These are phyloP conservation scores for Tenthredo amoena DNA, from an alignment of 2,888 invertebrate species.

Conservation along the genomic window DNA sequence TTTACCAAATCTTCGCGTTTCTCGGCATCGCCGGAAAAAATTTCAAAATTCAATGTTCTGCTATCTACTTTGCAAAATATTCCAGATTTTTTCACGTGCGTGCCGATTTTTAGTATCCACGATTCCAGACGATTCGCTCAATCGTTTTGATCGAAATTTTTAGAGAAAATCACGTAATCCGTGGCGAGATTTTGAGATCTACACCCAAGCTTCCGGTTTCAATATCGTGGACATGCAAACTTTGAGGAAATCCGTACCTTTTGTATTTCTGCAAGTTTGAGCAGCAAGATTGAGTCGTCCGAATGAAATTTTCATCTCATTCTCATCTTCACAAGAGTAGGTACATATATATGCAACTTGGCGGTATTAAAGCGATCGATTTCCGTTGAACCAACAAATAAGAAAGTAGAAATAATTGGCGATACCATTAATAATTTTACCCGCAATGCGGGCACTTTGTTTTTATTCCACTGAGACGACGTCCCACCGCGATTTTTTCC, in stretches of 20 bases:
- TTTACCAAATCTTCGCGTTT: neutral
- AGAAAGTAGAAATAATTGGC: neutral
- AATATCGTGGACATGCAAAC: neutral
- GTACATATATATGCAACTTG: neutral
- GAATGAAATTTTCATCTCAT: neutral
- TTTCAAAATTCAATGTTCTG: neutral
- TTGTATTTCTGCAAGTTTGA: neutral
- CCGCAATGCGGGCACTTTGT: neutral
- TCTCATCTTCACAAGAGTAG: neutral
- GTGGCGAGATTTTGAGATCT: neutral
- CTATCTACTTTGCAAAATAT: neutral
- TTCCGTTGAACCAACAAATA: neutral
- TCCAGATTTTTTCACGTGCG: neutral
- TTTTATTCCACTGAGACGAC: neutral
- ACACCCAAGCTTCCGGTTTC: neutral
- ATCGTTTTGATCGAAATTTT: no score
- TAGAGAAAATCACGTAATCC: neutral
- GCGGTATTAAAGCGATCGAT: neutral
- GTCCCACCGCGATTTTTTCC: neutral
- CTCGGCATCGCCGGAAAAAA: neutral
- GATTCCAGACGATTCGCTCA: neutral
- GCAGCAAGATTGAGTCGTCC: neutral
- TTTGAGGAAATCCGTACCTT: neutral
- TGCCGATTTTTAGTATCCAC: neutral
- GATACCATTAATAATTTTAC: neutral